Evolutionary conservation across 2,797 vertebrate genomes (phyloP).

Genomic region (Parauchenoglanis punctatus): DNA sequence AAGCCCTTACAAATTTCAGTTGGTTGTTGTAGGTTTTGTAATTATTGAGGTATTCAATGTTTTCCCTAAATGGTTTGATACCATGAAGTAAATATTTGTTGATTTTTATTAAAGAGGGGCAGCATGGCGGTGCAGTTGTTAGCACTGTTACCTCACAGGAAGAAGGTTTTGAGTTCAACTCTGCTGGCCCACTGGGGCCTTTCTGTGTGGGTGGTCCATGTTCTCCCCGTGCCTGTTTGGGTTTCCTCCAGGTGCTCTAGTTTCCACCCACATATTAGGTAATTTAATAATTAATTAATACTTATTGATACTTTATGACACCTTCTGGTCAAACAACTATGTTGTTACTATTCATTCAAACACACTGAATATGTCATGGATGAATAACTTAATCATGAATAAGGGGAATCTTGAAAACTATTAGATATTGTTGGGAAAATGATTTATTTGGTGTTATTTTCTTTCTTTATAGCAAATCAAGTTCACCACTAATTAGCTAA

Average conservation of each 20-base stretch:
- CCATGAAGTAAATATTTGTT: neutral
- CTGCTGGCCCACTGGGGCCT: too few species aligned
- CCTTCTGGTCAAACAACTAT: neutral
- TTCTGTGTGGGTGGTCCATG: too few species aligned
- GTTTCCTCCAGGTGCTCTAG: too few species aligned
- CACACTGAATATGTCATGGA: neutral
- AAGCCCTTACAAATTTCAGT: neutral
- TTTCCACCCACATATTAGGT: neutral
- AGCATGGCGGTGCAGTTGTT: too few species aligned
- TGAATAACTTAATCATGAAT: neutral
- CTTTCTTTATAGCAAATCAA: neutral
- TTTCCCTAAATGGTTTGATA: neutral
- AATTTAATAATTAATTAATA: neutral
- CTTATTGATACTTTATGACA: neutral
- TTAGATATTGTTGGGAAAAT: neutral
- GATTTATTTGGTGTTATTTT: neutral
- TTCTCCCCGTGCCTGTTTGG: too few species aligned
- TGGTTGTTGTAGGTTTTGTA: neutral
- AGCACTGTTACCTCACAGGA: too few species aligned
- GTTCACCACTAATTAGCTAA: neutral
- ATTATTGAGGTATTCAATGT: neutral
- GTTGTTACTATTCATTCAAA: neutral
- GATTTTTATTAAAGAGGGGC: too few species aligned
- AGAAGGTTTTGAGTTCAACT: too few species aligned
- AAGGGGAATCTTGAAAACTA: neutral